These are phyloP conservation scores for Urocynchramus pylzowi DNA, from an alignment of 2,113 vertebrate genomes.

Conservation along the genomic window DNA sequence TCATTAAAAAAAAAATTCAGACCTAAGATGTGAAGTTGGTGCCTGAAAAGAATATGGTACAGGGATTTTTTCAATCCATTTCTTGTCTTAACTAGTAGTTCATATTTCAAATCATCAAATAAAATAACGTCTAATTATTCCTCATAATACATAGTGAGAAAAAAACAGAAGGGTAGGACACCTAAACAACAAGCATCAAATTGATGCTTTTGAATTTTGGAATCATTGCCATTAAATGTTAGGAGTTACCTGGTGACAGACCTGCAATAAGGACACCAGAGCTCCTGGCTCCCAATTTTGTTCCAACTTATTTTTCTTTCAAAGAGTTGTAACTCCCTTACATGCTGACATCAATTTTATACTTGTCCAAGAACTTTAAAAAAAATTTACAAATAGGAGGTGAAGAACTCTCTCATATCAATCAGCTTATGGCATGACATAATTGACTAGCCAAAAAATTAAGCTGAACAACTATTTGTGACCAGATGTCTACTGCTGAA, in stretches of 20 bases:
- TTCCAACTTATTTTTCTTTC: neutral
- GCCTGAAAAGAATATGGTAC: neutral
- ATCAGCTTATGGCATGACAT: neutral
- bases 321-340: neutral
- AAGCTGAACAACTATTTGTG: neutral
- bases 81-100: neutral
- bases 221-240: neutral
- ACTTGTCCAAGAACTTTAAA: neutral
- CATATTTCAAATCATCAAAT: neutral
- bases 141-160: neutral
- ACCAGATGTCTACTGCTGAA: neutral
- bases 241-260: neutral
- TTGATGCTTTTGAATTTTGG: neutral
- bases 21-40: neutral
- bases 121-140: neutral
- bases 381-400: neutral
- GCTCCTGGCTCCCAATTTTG: neutral
- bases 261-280: neutral
- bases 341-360: neutral
- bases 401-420: neutral
- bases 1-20: neutral
- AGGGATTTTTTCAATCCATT: neutral
- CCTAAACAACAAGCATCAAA: neutral
- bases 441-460: neutral
- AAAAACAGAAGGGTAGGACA: neutral